Evolutionary conservation across 2,113 vertebrate genomes (phyloP).

Genomic region (Geothlypis trichas): DNA sequence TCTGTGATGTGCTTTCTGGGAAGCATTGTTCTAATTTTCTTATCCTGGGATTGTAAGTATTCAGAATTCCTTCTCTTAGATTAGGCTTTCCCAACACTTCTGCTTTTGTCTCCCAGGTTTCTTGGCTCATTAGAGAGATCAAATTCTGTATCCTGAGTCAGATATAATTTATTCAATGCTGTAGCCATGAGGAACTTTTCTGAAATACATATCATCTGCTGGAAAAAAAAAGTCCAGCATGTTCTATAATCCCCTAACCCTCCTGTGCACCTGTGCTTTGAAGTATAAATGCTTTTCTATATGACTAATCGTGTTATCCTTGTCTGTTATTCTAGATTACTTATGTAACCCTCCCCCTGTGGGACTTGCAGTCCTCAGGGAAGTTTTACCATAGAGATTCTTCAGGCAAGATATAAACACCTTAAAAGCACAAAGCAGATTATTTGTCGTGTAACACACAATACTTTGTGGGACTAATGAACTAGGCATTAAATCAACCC

Average conservation of each 20-base stretch:
- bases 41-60: neutral
- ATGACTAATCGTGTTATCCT: slow-evolving; percentile 58
- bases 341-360: slow-evolving; percentile 38
- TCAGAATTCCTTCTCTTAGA: neutral
- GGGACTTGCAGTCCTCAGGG: neutral
- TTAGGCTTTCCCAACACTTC: neutral
- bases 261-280: neutral
- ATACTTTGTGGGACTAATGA: slow-evolving; percentile 10
- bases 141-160: neutral
- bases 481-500: slow-evolving; percentile 24
- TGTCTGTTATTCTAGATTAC: slow-evolving; percentile 42
- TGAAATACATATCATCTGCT: neutral
- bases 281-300: slow-evolving; percentile 5
- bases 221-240: neutral
- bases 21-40: neutral
- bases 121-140: neutral
- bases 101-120: neutral
- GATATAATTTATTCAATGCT: neutral
- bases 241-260: slow-evolving; percentile 7
- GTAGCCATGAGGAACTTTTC: neutral
- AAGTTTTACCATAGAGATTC: slow-evolving; percentile 14
- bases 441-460: slow-evolving; percentile 1
- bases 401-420: slow-evolving; percentile 48
- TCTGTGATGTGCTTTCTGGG: neutral
- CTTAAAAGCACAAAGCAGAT: slow-evolving; percentile 24